phyloP scores from a whole-genome alignment of 1,140 invertebrate genomes.

The Magallana ariakensis region DNA sequence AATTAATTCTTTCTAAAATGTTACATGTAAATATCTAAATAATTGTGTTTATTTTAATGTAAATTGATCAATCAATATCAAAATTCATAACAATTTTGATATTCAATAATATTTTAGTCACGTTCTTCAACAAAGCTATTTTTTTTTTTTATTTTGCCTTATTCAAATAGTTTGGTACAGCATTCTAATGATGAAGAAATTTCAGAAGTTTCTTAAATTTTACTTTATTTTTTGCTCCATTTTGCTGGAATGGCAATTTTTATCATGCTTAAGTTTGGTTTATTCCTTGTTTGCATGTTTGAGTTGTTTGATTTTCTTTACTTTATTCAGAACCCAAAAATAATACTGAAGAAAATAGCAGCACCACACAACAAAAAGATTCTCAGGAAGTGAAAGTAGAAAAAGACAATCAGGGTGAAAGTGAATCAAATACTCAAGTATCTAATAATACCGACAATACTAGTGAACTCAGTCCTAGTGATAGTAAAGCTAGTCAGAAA shows the following conservation, averaged over 20 bases:
- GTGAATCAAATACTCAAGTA: slow-evolving; percentile 35
- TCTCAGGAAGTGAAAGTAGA: slow-evolving; percentile 40
- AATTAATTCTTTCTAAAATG: too few relatives aligned
- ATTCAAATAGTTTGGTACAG: too few relatives aligned
- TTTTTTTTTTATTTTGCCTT: too few relatives aligned
- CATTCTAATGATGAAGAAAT: too few relatives aligned
- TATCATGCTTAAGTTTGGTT: slow-evolving; percentile 37
- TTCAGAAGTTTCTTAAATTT: too few relatives aligned
- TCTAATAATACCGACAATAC: background rate
- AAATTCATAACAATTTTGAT: too few relatives aligned
- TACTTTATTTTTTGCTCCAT: too few relatives aligned
- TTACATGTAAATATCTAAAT: too few relatives aligned
- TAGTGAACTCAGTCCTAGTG: slow-evolving; percentile 30
- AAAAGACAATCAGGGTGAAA: slow-evolving; percentile 7
- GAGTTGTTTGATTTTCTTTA: slow-evolving; percentile 24
- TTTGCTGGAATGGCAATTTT: background rate
- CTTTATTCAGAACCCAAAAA: slow-evolving; percentile 7
- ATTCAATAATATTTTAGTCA: too few relatives aligned
- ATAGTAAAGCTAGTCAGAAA: slow-evolving; percentile 27
- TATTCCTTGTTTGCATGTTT: slow-evolving; percentile 24
- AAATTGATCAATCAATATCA: too few relatives aligned
- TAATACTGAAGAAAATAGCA: slow-evolving; percentile 17
- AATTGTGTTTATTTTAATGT: too few relatives aligned
- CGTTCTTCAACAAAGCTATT: too few relatives aligned
- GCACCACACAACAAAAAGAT: background rate